Percentiles rank a stretch among this genome's conserved stretches.
phyloP scores from a whole-genome alignment of 2,888 invertebrate genomes.

The Leptinotarsa haldemani region DNA sequence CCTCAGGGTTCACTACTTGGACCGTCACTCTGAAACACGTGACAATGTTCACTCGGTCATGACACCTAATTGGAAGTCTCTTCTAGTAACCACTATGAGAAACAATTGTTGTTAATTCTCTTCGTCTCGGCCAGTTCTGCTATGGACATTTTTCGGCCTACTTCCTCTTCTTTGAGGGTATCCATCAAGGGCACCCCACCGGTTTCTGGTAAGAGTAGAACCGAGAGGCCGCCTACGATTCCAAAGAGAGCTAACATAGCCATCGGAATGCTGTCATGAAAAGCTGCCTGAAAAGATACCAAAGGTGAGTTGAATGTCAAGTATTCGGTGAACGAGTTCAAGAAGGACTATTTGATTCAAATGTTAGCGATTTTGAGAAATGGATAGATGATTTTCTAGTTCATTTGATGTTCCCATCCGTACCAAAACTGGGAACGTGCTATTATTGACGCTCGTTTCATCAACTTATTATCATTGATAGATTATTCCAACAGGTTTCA shows the following conservation, averaged over 20 bases:
- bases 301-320: not conserved
- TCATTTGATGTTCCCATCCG: too few species aligned
- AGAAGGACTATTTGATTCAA: too few species aligned
- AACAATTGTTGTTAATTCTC: constrained; percentile 50
- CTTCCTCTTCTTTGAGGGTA: constrained; percentile 54
- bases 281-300: constrained; percentile 69
- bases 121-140: constrained; percentile 40
- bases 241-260: constrained; percentile 77
- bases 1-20: not conserved
- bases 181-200: constrained; percentile 68
- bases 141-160: constrained; percentile 33
- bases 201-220: constrained; percentile 83
- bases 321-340: not conserved
- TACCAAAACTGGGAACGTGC: too few species aligned
- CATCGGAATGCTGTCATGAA: constrained; percentile 79
- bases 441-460: too few species aligned
- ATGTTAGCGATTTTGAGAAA: too few species aligned
- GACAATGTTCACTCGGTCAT: constrained; percentile 3
- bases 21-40: not conserved
- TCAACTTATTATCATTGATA: too few species aligned
- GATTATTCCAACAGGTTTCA: too few species aligned
- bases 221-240: constrained; percentile 77
- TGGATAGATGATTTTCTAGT: too few species aligned
- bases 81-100: constrained; percentile 32
- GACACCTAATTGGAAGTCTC: not conserved